These are phyloP conservation scores for Quiscalus mexicanus DNA, from an alignment of 2,113 vertebrate genomes.

Conservation along the genomic window DNA sequence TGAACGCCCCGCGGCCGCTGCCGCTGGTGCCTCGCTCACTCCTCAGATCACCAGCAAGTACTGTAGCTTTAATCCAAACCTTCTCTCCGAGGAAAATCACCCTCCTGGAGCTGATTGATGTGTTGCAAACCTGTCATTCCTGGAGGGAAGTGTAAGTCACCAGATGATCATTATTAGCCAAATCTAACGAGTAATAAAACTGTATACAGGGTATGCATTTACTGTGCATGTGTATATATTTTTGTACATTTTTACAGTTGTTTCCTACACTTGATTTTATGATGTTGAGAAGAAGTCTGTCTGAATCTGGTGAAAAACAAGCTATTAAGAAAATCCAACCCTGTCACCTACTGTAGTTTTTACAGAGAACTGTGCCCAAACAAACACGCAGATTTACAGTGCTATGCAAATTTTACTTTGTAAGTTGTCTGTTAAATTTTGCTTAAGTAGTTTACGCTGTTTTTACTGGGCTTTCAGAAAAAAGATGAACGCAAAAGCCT, in stretches of 20 bases:
- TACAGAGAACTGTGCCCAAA: conserved; percentile 6
- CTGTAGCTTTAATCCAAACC: conserved; percentile 25
- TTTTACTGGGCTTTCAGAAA: conserved; percentile 42
- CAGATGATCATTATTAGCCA: not conserved
- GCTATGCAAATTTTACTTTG: conserved; percentile 43
- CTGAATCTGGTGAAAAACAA: conserved; percentile 30
- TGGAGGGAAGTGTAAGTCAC: not conserved
- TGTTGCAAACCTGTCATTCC: not conserved
- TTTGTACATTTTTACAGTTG: conserved; percentile 74
- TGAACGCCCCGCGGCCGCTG: not conserved
- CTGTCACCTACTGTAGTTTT: conserved; percentile 19
- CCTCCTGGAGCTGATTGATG: not conserved
- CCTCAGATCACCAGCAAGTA: conserved; percentile 31
- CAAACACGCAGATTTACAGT: not conserved
- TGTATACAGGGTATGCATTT: conserved; percentile 68
- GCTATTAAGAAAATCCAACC: not conserved
- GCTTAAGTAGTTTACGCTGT: not conserved
- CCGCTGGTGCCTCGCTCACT: not conserved
- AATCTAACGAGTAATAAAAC: not conserved
- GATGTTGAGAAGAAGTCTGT: not conserved
- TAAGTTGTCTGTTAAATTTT: conserved; percentile 12
- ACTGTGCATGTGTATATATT: conserved; percentile 58
- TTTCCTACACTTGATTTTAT: conserved; percentile 60
- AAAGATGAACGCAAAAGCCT: not conserved
- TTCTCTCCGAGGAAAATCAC: not conserved